Evolutionary conservation across 2,797 vertebrate species (phyloP), one percentile per base, ranked within the genome.

Genomic region (Champsocephalus esox): DNA sequence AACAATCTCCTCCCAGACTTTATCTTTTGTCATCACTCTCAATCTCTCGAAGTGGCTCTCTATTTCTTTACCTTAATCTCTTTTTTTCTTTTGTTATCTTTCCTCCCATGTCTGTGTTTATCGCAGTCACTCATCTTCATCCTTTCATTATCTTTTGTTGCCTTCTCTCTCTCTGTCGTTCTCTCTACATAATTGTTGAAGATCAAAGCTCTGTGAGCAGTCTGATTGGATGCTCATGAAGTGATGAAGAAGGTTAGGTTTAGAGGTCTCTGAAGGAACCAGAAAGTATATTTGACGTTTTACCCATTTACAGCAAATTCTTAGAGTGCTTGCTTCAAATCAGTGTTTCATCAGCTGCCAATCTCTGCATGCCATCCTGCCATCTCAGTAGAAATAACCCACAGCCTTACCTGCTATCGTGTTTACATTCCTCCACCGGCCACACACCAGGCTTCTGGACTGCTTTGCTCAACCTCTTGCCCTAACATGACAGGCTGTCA

Each of bases 401-500:
- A 50, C 84, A 65, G 55, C 59, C 55, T 69, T 69, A 58, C 70
- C 73, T 79, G 73, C 62, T 59, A 70, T 69, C 38, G 45, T 82
- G 79, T 84, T 83, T 66, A 61, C 51, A 41, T 75, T 77, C 73
- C 70, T 75, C 52, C 19, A 14, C 43, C 16, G 19, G 82, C 60
- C 64, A 32, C 68, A 72, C 69, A 78, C 43, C 46, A 57, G 32
- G 62, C 64, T 34, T 70, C 54, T 52, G 44, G 51, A 76, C 50
- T 28, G 70, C 82, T 76, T 64, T 58, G 59, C 75, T 51, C 64
- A 83, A 84, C 67, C 77, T 79, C 84, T 87, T 75, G 70, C 79
- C 82, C 79, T 61, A 64, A 89, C 88, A 83, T 79, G 92, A 88
- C 84, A 86, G 81, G 62, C 81, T 87, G 87, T 87, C 89, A 86